Evolutionary conservation across 2,797 vertebrate genomes (phyloP), one percentile per base, ranked within the genome.

Genomic region (Amblyraja radiata): DNA sequence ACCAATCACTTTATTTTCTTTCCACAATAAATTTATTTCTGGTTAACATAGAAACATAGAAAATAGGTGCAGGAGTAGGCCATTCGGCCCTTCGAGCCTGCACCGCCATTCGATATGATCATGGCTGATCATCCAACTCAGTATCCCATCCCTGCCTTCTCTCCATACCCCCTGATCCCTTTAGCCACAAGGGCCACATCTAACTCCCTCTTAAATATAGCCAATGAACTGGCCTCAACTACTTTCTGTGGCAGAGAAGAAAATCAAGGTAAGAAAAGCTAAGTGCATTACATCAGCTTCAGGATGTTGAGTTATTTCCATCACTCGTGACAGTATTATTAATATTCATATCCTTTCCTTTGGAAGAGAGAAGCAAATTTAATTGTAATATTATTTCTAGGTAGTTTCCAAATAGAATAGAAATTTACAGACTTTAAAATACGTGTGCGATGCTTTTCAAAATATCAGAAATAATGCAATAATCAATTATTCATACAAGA

Each of bases 311-410:
- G 11, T 74, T 71, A 32, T 84, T n/a, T 3, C 77, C 90, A 18
- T 23, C 76, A 10, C 71, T 77, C 63, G 68, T 65, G 93, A 65
- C 74, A 68, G 13, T 61, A 88, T 79, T 68, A 93, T 90, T 54
- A 76, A 74, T 93, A 71, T 32, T 63, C n/a, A 73, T 91, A 25
- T 65, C 77, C 46, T 93, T 92, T 90, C 86, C 77, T 81, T 28
- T 68, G 80, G n/a, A 79, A 93, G 63, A 28, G 46, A 58, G 65
- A 32, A 78, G 65, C 16, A 90, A 76, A 79, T 61, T 25, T 71
- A 80, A 83, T 86, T 93, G 14, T 18, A 90, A 93, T 46, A 88
- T 74, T 58, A 9, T 93, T 79, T 88, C 76, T 46, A 83, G 18
- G 46, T 76, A 77, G 90, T 68, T 84, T 93, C 46, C 79, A 83